phyloP scores from a whole-genome alignment of 2,797 vertebrate species.

The Coccyzus lansbergi region DNA sequence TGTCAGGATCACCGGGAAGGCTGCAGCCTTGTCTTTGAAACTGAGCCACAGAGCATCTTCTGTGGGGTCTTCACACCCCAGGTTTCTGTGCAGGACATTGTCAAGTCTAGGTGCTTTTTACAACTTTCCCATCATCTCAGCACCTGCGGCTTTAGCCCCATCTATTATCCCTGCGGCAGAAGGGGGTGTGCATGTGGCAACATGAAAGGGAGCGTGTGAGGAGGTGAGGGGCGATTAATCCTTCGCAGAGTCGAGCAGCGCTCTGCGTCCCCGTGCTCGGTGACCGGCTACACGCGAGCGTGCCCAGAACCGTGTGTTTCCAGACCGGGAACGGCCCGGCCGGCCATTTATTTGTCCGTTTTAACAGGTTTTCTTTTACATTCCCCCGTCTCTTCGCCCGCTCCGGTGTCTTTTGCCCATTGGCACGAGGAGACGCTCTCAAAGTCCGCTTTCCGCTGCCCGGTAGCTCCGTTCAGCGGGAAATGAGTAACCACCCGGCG shows the following conservation, averaged over 20 bases:
- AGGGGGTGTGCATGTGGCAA: background rate
- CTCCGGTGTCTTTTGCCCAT: background rate
- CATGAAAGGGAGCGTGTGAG: background rate
- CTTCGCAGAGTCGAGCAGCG: background rate
- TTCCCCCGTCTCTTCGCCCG: background rate
- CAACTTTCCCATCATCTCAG: conserved; percentile 54
- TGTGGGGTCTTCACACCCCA: background rate
- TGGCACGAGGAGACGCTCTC: background rate
- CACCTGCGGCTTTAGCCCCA: conserved; percentile 67
- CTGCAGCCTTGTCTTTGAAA: conserved; percentile 52
- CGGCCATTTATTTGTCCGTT: background rate
- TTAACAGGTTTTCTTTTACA: background rate
- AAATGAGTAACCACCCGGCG: conserved; percentile 10
- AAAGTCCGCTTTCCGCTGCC: background rate
- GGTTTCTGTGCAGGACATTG: conserved; percentile 41
- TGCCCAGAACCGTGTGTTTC: background rate
- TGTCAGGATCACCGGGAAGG: conserved; percentile 36
- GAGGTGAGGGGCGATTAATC: background rate
- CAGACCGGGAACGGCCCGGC: background rate
- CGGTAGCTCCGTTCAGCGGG: background rate
- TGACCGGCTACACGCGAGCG: background rate
- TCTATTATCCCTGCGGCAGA: conserved; percentile 14
- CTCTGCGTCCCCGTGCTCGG: background rate
- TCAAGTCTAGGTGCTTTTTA: conserved; percentile 21
- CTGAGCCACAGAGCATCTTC: background rate